Evolutionary conservation across 2,888 invertebrate genomes (phyloP), one percentile per base, ranked within the genome.

Genomic region (Venusia cambrica): DNA sequence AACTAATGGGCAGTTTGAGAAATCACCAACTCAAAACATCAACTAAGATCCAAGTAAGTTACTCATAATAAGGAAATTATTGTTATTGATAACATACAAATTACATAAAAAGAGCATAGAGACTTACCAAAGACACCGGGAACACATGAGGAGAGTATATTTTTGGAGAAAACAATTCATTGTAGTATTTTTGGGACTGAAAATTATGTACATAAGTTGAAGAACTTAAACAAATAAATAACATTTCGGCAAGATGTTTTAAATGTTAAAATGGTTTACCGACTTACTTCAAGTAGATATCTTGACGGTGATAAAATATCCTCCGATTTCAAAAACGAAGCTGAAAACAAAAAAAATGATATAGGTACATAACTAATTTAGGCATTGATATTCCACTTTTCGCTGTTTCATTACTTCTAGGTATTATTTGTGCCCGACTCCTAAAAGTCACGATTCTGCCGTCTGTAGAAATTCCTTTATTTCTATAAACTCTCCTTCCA

Each of bases 111-210:
- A 14, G 4, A 12, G 7, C n/a, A n/a, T n/a, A 27, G 2, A 11
- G 20, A 16, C 26, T 32, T 45, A 57, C 57, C 55, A 55, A 35
- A 15, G 47, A 30, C 3, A 59, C 44, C 0, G 62, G 45, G 12
- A 54, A 58, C 1, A 52, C 16, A 7, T 46, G 52, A 10, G 58
- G 60, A 1, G 50, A 38, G 4, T 57, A 45, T 10, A 52, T 48
- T 17, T 52, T 61, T 5, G 55, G 50, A 1, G 59, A 39, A 41
- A 64, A 77, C 1, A 78, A 30, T 33, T 78, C 76, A 37, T 75
- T 75, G 57, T 76, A 78, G 38, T 76, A 73, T 30, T 55, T 69
- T 39, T 78, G 77, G 1, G 76, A 77, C 79, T 79, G 63, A 26
- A 72, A 70, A 19, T 4, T n/a, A n/a, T n/a, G n/a, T n/a, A n/a